A percentile compares a stretch with the other conserved stretches of the same genome.
Conservation (phyloP, 2,113 vertebrate genomes). For the Rissa tridactyla region DNA sequence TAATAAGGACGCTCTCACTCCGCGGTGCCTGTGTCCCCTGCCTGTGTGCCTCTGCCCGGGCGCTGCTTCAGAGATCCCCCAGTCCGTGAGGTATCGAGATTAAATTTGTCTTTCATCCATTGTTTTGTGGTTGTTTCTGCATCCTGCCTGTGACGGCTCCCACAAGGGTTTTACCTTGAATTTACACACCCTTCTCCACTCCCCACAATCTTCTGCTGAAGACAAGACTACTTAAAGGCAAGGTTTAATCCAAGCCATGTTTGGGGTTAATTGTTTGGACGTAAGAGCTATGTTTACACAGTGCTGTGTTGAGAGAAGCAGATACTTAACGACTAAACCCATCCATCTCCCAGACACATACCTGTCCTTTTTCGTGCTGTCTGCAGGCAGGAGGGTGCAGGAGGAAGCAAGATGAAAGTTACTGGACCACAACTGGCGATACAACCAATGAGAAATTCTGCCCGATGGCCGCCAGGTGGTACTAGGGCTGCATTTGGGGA, state of each 20-base stretch:
- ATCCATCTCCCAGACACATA: background rate
- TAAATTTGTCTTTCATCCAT: background rate
- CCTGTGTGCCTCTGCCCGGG: background rate
- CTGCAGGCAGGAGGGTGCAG: background rate
- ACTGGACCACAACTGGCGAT: rapidly evolving
- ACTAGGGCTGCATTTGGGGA: background rate
- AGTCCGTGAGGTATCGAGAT: background rate
- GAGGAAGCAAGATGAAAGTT: background rate
- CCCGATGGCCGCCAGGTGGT: background rate
- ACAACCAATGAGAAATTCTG: background rate
- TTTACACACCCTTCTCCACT: background rate
- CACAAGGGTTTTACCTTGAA: background rate
- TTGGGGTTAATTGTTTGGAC: background rate
- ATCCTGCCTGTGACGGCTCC: background rate
- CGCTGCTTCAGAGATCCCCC: background rate
- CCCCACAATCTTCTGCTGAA: background rate
- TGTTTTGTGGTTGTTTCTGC: background rate
- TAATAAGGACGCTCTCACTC: background rate
- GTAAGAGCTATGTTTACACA: background rate
- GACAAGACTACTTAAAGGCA: background rate
- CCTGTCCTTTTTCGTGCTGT: background rate
- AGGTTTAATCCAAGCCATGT: background rate
- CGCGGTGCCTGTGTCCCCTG: background rate
- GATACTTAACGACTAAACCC: background rate
- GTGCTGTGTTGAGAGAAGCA: background rate